These are phyloP conservation scores for Paramormyrops kingsleyae DNA, from an alignment of 2,113 vertebrate species.

Conservation along the genomic window DNA sequence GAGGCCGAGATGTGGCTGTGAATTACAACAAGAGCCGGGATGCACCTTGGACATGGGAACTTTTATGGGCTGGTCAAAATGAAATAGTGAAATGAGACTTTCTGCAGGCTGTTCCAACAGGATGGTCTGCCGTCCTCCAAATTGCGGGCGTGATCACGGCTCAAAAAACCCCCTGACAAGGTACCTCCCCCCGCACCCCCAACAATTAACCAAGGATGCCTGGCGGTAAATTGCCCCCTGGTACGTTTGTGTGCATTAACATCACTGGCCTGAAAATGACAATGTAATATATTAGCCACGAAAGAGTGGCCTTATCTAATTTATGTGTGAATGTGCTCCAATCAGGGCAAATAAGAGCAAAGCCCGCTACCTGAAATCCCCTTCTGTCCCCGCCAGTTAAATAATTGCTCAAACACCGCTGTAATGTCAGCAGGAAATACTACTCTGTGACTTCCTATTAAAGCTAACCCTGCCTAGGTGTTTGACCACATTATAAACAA, in stretches of 20 bases:
- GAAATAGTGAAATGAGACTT: neutral
- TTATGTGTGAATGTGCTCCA: constrained; percentile 28
- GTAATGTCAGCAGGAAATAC: constrained; percentile 30
- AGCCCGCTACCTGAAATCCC: constrained; percentile 27
- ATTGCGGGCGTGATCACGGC: constrained; percentile 42
- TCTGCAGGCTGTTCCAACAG: constrained; percentile 35
- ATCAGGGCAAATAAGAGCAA: constrained; percentile 29
- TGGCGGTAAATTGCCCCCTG: constrained; percentile 23
- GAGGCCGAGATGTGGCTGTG: constrained; percentile 32
- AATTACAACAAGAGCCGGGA: constrained; percentile 40
- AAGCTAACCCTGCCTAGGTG: neutral
- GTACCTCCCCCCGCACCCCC: neutral
- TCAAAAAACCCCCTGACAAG: neutral
- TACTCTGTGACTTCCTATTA: constrained; percentile 17
- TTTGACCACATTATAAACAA: neutral
- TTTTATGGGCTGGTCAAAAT: neutral
- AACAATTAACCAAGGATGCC: constrained; percentile 32
- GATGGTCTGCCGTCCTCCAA: constrained; percentile 36
- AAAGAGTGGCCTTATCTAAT: constrained; percentile 22
- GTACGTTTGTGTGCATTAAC: constrained; percentile 28
- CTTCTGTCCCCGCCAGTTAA: constrained; percentile 32
- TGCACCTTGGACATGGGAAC: neutral
- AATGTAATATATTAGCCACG: constrained; percentile 35
- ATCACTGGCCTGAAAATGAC: constrained; percentile 29
- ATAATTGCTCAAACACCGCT: constrained; percentile 24